Conservation (phyloP, 2,888 invertebrate genomes). For the Tiliacea aurago region DNA sequence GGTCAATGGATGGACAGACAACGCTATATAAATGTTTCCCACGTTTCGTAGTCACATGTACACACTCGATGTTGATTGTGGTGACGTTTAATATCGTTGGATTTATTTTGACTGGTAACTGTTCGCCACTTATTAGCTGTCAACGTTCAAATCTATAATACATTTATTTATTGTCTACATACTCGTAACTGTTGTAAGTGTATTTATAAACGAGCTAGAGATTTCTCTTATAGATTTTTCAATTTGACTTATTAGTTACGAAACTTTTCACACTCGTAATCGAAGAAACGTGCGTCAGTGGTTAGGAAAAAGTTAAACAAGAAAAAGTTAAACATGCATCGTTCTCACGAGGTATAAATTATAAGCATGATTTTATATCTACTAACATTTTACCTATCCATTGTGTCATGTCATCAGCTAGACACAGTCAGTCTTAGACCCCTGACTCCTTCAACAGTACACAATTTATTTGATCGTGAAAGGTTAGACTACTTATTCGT, state of each 20-base stretch:
- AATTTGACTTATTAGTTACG: conserved; percentile 53
- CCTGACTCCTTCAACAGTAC: conserved; percentile 45
- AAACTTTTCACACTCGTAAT: conserved; percentile 56
- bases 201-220: conserved; percentile 52
- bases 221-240: conserved; percentile 53
- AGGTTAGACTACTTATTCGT: conserved; percentile 57
- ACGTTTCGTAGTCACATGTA: conserved; percentile 78
- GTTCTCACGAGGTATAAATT: conserved; percentile 49
- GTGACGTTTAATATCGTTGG: conserved; percentile 69
- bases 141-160: conserved; percentile 67
- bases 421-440: conserved; percentile 47
- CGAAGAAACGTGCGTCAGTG: conserved; percentile 50
- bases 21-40: conserved; percentile 81
- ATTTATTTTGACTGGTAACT: conserved; percentile 74
- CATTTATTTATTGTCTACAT: conserved; percentile 68
- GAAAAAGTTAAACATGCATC: conserved; percentile 45
- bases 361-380: conserved; percentile 13
- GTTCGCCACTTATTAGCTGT: conserved; percentile 73
- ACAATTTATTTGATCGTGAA: conserved; percentile 63
- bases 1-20: conserved; percentile 80
- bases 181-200: conserved; percentile 60
- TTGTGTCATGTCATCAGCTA: conserved; percentile 41
- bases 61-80: conserved; percentile 68
- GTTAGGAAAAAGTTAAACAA: conserved; percentile 48
- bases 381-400: conserved; percentile 18